phyloP scores from a whole-genome alignment of 2,888 invertebrate species.

The Operophtera brumata region DNA sequence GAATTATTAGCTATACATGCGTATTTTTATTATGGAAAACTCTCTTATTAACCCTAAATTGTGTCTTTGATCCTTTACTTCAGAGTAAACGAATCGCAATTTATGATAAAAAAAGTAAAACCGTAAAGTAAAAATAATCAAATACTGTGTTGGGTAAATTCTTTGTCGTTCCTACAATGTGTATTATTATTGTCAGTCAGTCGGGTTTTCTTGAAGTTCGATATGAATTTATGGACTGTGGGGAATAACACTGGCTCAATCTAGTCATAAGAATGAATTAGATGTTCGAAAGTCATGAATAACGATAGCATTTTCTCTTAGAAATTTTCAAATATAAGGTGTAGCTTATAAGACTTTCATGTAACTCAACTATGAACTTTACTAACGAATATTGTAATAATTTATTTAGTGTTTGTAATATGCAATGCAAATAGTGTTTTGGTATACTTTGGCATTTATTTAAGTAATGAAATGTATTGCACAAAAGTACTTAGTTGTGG shows the following conservation, averaged over 20 bases:
- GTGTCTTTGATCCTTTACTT: too few species aligned
- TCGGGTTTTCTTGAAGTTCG: constrained; percentile 67
- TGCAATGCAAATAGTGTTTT: constrained; percentile 58
- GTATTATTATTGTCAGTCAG: constrained; percentile 75
- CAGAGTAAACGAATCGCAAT: not conserved
- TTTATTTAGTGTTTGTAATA: constrained; percentile 55
- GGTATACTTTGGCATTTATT: constrained; percentile 68
- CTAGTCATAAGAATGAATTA: constrained; percentile 80
- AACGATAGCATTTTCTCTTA: constrained; percentile 60
- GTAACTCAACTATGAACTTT: constrained; percentile 50
- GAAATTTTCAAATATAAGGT: constrained; percentile 65
- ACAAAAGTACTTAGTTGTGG: constrained; percentile 77
- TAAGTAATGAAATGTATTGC: constrained; percentile 62
- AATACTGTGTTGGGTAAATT: constrained; percentile 54
- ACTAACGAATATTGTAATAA: constrained; percentile 55
- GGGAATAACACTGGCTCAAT: constrained; percentile 76
- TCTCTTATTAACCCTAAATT: not conserved
- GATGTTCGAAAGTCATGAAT: constrained; percentile 69
- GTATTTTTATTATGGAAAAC: not conserved
- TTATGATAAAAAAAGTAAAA: constrained; percentile 1
- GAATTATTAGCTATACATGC: constrained; percentile 4
- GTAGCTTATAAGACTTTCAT: constrained; percentile 54
- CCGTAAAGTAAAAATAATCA: constrained; percentile 21
- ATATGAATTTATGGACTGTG: constrained; percentile 58
- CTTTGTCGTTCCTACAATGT: constrained; percentile 74